phyloP scores from a whole-genome alignment of 2,888 invertebrate species.

The Argyresthia goedartella region DNA sequence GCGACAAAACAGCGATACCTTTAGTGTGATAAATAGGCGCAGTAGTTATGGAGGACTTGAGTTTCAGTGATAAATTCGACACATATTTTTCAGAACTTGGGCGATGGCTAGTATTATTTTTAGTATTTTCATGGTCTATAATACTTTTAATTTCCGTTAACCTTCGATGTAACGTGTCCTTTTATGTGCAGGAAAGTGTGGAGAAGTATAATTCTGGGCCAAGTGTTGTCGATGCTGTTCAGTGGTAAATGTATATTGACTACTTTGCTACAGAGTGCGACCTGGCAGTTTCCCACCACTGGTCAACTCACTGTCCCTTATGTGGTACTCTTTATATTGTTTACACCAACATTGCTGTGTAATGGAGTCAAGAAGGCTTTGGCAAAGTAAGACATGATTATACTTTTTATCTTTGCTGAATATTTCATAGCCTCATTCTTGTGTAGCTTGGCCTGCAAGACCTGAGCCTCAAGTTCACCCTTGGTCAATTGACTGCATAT shows the following conservation, averaged over 20 bases:
- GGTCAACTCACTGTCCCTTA: constrained; percentile 88
- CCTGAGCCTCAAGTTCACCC: too few species aligned
- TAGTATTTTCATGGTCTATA: neutral
- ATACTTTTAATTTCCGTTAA: neutral
- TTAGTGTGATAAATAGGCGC: too few species aligned
- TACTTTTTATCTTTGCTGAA: too few species aligned
- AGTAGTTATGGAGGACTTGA: constrained; percentile 45
- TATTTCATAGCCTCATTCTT: too few species aligned
- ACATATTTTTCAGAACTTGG: constrained; percentile 76
- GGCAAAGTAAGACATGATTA: constrained; percentile 65
- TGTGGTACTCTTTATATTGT: constrained; percentile 80
- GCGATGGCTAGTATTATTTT: constrained; percentile 71
- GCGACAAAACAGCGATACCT: too few species aligned
- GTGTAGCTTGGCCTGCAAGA: too few species aligned
- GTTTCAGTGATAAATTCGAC: constrained; percentile 77
- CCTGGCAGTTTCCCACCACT: constrained; percentile 80
- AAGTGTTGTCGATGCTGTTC: constrained; percentile 80
- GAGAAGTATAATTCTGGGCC: constrained; percentile 80
- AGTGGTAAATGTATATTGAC: constrained; percentile 83
- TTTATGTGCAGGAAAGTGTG: constrained; percentile 74
- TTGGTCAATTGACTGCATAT: too few species aligned
- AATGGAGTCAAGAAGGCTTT: constrained; percentile 76
- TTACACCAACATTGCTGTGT: constrained; percentile 82
- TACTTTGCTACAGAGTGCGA: constrained; percentile 76
- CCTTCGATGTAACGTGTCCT: neutral